phyloP scores from a whole-genome alignment of 2,797 vertebrate species.

The Gobio occitaniae region DNA sequence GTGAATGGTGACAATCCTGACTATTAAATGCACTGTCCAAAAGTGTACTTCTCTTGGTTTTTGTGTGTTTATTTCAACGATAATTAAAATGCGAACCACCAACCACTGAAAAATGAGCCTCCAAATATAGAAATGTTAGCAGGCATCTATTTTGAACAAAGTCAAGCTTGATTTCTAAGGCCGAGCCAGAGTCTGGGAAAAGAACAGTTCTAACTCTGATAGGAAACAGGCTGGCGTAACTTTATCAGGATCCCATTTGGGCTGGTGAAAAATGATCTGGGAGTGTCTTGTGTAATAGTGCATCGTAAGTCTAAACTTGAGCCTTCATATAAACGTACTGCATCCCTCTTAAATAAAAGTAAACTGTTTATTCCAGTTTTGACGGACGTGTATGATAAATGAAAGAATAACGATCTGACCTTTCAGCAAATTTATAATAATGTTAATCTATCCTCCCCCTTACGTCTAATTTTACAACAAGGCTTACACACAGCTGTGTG shows the following conservation, averaged over 20 bases:
- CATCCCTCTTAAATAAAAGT: constrained; percentile 42
- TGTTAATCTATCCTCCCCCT: constrained; percentile 29
- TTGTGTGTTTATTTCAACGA: constrained; percentile 6
- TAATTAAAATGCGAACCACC: neutral
- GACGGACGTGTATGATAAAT: constrained; percentile 30
- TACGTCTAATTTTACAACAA: constrained; percentile 35
- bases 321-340: constrained; percentile 37
- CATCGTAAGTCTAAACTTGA: constrained; percentile 34
- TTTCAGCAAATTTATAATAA: constrained; percentile 28
- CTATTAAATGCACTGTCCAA: constrained; percentile 7
- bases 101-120: constrained; percentile 20
- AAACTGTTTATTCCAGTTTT: constrained; percentile 34
- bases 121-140: constrained; percentile 30
- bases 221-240: constrained; percentile 42
- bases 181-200: constrained; percentile 43
- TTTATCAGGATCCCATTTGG: constrained; percentile 48
- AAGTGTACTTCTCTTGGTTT: constrained; percentile 14
- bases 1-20: neutral
- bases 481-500: constrained; percentile 25
- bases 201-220: constrained; percentile 43
- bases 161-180: constrained; percentile 31
- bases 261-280: constrained; percentile 44
- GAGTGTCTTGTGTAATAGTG: constrained; percentile 41
- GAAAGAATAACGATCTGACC: constrained; percentile 41
- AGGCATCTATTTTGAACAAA: constrained; percentile 35